Evolutionary conservation across 2,113 vertebrate genomes (phyloP).

Genomic region (Catharus minimus): DNA sequence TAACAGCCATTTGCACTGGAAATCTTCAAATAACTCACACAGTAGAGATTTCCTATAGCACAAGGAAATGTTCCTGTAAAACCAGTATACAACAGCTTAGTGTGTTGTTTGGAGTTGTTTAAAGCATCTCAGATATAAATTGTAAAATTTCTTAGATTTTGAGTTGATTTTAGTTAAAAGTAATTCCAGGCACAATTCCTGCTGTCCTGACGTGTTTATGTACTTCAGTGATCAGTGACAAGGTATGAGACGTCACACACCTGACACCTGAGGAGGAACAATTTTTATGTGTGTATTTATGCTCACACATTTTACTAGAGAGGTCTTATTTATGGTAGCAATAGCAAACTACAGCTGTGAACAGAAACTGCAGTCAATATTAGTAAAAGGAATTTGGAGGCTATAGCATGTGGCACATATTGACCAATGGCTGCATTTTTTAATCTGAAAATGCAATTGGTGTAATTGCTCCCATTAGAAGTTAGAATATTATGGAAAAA

Average conservation of each 20-base stretch:
- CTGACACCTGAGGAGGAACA: neutral
- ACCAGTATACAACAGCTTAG: neutral
- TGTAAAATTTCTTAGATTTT: neutral
- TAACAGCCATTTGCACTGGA: neutral
- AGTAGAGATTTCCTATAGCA: neutral
- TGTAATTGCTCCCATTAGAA: neutral
- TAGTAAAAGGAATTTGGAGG: neutral
- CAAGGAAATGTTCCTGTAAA: neutral
- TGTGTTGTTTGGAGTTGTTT: neutral
- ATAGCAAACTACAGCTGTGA: neutral
- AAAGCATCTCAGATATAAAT: neutral
- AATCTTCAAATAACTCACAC: neutral
- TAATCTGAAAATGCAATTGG: neutral
- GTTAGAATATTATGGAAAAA: neutral
- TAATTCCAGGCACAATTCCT: neutral
- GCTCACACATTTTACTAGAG: neutral
- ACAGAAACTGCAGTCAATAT: neutral
- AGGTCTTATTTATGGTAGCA: neutral
- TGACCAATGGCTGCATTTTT: neutral
- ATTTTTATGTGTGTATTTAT: neutral
- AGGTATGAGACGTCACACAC: neutral
- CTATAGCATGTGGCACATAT: neutral
- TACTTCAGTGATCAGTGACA: neutral
- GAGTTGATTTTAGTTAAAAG: neutral
- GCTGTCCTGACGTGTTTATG: neutral